Percentiles rank a stretch among this genome's conserved stretches.
These are phyloP conservation scores for Marasmarcha lunaedactyla DNA, from an alignment of 2,888 invertebrate species.

Conservation along the genomic window DNA sequence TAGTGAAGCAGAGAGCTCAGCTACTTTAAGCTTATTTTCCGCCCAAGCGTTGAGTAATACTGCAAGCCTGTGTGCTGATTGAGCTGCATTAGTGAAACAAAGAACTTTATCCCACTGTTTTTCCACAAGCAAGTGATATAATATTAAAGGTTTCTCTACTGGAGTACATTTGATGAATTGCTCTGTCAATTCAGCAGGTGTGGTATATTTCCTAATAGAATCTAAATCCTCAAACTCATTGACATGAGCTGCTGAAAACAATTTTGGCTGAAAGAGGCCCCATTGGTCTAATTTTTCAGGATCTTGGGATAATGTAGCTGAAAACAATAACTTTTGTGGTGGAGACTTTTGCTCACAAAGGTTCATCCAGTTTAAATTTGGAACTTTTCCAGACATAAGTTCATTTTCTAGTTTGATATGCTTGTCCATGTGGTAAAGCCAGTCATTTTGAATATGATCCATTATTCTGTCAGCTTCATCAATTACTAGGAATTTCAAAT, in stretches of 20 bases:
- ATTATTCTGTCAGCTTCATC: conserved; percentile 98
- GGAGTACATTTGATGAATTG: conserved; percentile 74
- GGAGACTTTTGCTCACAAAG: conserved; percentile 56
- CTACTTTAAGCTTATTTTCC: conserved; percentile 61
- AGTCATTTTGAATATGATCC: conserved; percentile 92
- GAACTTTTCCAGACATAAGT: conserved; percentile 54
- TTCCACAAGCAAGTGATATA: conserved; percentile 77
- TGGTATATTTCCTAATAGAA: conserved; percentile 80
- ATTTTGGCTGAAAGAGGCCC: conserved; percentile 90
- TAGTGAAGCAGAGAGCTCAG: conserved; percentile 77
- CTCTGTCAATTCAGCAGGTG: conserved; percentile 81
- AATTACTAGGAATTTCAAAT: conserved; percentile 85
- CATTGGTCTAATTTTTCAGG: conserved; percentile 93
- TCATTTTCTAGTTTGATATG: conserved; percentile 72
- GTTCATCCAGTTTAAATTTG: conserved; percentile 60
- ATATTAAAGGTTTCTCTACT: conserved; percentile 82
- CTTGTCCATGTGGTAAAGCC: conserved; percentile 85
- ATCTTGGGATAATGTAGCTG: conserved; percentile 97
- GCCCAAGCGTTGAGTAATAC: conserved; percentile 74
- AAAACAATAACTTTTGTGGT: conserved; percentile 93
- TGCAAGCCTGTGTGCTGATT: conserved; percentile 80
- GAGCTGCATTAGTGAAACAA: conserved; percentile 90
- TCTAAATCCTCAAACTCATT: conserved; percentile 36
- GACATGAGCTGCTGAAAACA: conserved; percentile 81
- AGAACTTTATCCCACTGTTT: conserved; percentile 80